These are phyloP conservation scores for Drosophila funebris DNA, from an alignment of 1,140 invertebrate genomes.

Conservation along the genomic window DNA sequence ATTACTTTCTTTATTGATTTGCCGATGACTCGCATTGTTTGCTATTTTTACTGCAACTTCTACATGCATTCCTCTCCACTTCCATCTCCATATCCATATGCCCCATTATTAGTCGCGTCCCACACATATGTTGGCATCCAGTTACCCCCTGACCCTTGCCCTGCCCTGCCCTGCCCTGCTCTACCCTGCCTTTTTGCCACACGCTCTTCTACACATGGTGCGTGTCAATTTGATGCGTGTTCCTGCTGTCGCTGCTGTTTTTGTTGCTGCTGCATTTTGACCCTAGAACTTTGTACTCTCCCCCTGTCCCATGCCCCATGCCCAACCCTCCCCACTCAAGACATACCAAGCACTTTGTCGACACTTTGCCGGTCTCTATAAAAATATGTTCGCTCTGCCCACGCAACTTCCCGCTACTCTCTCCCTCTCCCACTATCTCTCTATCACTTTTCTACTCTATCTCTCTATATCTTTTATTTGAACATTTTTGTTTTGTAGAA, in stretches of 20 bases:
- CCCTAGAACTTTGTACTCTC: slow-evolving; percentile 20
- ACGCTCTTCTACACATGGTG: slow-evolving; percentile 27
- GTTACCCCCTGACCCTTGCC: background rate
- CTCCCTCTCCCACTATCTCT: slow-evolving; percentile 3
- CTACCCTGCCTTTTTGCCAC: background rate
- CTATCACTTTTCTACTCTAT: background rate
- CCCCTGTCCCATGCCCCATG: background rate
- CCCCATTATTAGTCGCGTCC: slow-evolving; percentile 28
- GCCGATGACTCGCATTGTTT: slow-evolving; percentile 52
- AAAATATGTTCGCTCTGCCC: slow-evolving; percentile 56
- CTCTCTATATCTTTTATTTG: slow-evolving; percentile 33
- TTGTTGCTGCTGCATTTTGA: slow-evolving; percentile 30
- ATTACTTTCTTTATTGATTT: slow-evolving; percentile 82
- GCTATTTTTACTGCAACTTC: slow-evolving; percentile 52
- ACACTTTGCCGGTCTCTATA: slow-evolving; percentile 59
- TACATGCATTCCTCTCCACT: slow-evolving; percentile 32
- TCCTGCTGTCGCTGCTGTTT: slow-evolving; percentile 15
- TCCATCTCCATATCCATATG: background rate
- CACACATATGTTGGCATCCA: slow-evolving; percentile 1
- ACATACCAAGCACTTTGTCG: slow-evolving; percentile 61
- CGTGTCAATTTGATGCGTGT: slow-evolving; percentile 63
- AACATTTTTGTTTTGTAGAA: background rate
- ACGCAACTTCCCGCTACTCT: background rate
- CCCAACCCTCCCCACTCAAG: too few species aligned
- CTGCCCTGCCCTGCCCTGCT: background rate